phyloP scores from a whole-genome alignment of 2,888 invertebrate species.

The Caenorhabditis sp. region DNA sequence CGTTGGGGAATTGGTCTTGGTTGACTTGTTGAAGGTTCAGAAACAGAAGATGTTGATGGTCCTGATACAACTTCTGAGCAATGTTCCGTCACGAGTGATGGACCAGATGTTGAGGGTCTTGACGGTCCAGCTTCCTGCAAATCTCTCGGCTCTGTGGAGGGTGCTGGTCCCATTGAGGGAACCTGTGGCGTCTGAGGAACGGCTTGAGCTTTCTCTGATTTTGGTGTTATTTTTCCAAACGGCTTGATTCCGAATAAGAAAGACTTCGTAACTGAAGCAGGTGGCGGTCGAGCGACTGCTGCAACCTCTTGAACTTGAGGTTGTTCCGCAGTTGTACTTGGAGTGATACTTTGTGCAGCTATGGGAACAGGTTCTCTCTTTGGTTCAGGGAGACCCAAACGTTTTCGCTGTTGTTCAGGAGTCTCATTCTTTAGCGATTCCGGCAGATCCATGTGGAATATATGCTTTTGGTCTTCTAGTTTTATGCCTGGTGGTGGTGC shows the following conservation, averaged over 20 bases:
- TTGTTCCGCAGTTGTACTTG: not conserved
- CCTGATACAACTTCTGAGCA: not conserved
- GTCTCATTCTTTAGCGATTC: not conserved
- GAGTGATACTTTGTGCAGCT: no score
- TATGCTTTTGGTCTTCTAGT: not conserved
- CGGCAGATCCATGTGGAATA: not conserved
- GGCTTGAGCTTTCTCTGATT: not conserved
- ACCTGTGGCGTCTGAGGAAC: no score
- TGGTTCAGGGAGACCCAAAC: not conserved
- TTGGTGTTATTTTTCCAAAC: constrained; percentile 19
- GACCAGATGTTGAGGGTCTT: no score
- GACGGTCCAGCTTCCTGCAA: no score
- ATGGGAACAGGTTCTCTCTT: no score
- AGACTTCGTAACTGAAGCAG: not conserved
- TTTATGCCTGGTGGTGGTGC: not conserved
- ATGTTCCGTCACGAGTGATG: no score
- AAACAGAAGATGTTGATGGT: not conserved
- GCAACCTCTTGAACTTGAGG: not conserved
- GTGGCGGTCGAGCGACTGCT: no score
- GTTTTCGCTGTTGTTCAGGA: not conserved
- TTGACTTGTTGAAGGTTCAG: not conserved
- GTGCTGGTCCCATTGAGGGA: no score
- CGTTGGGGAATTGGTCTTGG: not conserved
- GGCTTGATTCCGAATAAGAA: constrained; percentile 12
- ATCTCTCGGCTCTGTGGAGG: no score